phyloP scores from a whole-genome alignment of 2,888 invertebrate genomes.

The Rhagium mordax region DNA sequence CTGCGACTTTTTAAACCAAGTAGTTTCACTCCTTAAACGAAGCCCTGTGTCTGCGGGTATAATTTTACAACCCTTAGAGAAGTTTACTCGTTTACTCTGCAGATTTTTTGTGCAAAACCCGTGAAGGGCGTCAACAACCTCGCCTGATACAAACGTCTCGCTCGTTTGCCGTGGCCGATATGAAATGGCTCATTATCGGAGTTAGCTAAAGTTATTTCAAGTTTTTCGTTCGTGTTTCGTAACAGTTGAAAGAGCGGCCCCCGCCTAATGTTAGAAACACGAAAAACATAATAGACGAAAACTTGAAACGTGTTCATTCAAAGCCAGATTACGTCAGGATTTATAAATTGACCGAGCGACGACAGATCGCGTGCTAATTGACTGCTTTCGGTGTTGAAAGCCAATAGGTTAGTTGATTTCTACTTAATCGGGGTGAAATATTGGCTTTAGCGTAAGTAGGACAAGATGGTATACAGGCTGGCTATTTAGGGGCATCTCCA shows the following conservation, averaged over 20 bases:
- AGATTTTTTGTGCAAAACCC: too few species aligned
- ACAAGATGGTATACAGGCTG: too few species aligned
- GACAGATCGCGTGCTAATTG: conserved; percentile 15
- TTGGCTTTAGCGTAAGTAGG: neutral
- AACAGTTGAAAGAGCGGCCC: neutral
- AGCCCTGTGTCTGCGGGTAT: too few species aligned
- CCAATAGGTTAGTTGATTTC: conserved; percentile 6
- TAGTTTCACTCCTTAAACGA: too few species aligned
- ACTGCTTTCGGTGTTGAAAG: conserved; percentile 16
- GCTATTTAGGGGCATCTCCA: too few species aligned
- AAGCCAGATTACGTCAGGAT: conserved; percentile 14
- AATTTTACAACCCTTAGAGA: too few species aligned
- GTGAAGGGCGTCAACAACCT: too few species aligned
- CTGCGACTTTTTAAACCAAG: too few species aligned
- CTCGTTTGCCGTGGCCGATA: neutral
- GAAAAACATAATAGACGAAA: neutral
- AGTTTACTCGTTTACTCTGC: too few species aligned
- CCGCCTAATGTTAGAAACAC: neutral
- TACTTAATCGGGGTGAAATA: conserved; percentile 8
- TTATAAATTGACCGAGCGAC: conserved; percentile 16
- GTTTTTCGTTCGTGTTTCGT: neutral
- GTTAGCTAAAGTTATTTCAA: neutral
- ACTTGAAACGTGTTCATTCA: conserved; percentile 14
- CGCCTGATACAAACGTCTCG: too few species aligned
- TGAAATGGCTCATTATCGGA: neutral